Percentiles rank a stretch among this genome's conserved stretches.
These are phyloP conservation scores for Drosophila watanabei DNA, from an alignment of 1,140 invertebrate genomes.

Conservation along the genomic window DNA sequence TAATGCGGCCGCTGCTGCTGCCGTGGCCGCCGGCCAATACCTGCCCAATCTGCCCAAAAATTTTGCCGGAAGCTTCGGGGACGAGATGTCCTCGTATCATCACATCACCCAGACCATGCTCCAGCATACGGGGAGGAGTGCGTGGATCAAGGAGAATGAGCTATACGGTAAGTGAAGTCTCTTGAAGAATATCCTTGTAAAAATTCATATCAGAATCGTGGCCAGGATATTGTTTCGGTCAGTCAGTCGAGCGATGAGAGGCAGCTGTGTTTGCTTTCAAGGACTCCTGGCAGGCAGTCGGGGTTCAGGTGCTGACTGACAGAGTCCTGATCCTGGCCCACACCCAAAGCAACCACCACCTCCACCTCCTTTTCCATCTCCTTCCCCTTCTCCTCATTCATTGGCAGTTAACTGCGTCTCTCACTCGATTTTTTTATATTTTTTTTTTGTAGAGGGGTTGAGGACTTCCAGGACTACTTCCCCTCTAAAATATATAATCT, in stretches of 20 bases:
- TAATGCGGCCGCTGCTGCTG: conserved; percentile 78
- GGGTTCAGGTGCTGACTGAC: conserved; percentile 25
- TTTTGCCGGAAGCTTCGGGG: conserved; percentile 72
- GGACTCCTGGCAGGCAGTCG: conserved; percentile 6
- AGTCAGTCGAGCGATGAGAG: conserved; percentile 45
- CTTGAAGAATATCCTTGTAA: neutral
- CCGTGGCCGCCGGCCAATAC: conserved; percentile 78
- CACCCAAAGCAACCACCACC: conserved; percentile 1
- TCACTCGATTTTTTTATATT: neutral
- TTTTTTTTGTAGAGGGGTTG: neutral
- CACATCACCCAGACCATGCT: conserved; percentile 84
- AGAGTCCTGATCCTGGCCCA: conserved; percentile 23
- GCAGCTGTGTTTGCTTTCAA: conserved; percentile 77
- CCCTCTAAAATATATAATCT: conserved; percentile 62
- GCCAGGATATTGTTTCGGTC: conserved; percentile 40
- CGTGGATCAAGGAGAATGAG: conserved; percentile 84
- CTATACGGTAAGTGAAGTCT: conserved; percentile 84
- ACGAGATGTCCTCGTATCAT: conserved; percentile 83
- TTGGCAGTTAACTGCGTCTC: conserved; percentile 6
- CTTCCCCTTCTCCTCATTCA: neutral
- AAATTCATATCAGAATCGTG: neutral
- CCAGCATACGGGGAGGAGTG: conserved; percentile 71
- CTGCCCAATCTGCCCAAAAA: conserved; percentile 76
- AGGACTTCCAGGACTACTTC: conserved; percentile 1
- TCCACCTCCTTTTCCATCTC: neutral